Evolutionary conservation across 2,888 invertebrate species (phyloP).

Genomic region (Ischnus inquisitorius): DNA sequence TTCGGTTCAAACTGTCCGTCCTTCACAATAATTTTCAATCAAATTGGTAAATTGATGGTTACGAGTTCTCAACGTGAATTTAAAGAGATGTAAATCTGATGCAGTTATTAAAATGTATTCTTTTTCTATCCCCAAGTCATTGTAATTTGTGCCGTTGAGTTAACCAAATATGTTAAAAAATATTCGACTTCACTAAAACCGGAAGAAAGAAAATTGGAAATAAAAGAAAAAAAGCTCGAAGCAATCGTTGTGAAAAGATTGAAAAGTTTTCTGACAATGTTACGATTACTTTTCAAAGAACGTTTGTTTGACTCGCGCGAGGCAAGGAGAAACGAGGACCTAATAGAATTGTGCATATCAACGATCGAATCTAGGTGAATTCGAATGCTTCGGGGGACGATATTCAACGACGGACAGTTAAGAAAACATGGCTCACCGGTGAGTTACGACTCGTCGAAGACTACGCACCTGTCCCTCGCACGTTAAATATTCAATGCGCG

Average conservation of each 20-base stretch:
- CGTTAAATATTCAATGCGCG: constrained; percentile 77
- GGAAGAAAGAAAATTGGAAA: too few relatives aligned
- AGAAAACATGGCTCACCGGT: constrained; percentile 35
- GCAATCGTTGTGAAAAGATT: background rate
- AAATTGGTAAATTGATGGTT: too few relatives aligned
- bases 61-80: too few relatives aligned
- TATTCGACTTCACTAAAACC: too few relatives aligned
- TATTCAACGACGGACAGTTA: constrained; percentile 15
- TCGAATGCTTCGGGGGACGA: constrained; percentile 16
- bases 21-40: too few relatives aligned
- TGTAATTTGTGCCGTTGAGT: too few relatives aligned
- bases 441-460: constrained; percentile 66
- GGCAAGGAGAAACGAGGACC: constrained; percentile 6
- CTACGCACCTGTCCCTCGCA: constrained; percentile 78
- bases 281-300: background rate
- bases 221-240: too few relatives aligned
- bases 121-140: too few relatives aligned
- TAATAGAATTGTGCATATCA: constrained; percentile 18
- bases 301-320: background rate
- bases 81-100: too few relatives aligned
- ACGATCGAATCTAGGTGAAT: constrained; percentile 30
- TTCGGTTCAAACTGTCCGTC: too few relatives aligned
- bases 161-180: too few relatives aligned
- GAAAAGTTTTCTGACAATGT: background rate
- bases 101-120: too few relatives aligned